Evolutionary conservation across 2,888 invertebrate genomes (phyloP), one percentile per base, ranked within the genome.

Genomic region (Entomobrya multifasciata): DNA sequence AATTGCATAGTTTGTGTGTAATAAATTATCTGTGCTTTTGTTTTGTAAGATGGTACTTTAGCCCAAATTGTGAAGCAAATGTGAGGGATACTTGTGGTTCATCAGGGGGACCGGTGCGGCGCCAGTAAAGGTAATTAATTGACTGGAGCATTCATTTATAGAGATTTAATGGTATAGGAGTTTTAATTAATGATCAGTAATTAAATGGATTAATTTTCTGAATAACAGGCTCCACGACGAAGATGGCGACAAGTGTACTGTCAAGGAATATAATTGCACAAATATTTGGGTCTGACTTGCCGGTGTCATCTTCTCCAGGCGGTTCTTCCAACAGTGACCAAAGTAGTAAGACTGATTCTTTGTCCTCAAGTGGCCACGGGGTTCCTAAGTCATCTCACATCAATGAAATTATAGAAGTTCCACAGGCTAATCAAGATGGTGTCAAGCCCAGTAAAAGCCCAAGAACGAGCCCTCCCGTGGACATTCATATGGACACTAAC

Each of bases 361-460:
- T 67, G 30, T 72, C 49, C n/a, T 5, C 77, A 27, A 25, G 44
- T 15, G 72, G 30, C 36, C 62, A 86, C 17, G 25, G 80, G 22
- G 15, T 74, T 2, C 47, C 41, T 5, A 15, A 44, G 10, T 72
- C 79, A 11, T 49, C 72, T 20, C 49, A 55, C 20, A 36, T 74
- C 20, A 67, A 47, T 49, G 72, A 55, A 6, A 22, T 78, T 1
- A 55, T 77, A 5, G 76, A 47, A 6, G 79, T 87, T 20, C 15
- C 70, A 13, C 70, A 79, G 25, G 20, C 86, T n/a, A 87, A 81
- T 57, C 86, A 86, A 11, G 89, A 89, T 76, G 89, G 88, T 1
- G 49, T 86, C 15, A 88, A 87, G 57, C 89, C 89, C 0, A 89
- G 83, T 65, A 89, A 89, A 79, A 86, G 87, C 22, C 84, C 89